phyloP scores from a whole-genome alignment of 2,113 vertebrate genomes.

The Corythaeola cristata region DNA sequence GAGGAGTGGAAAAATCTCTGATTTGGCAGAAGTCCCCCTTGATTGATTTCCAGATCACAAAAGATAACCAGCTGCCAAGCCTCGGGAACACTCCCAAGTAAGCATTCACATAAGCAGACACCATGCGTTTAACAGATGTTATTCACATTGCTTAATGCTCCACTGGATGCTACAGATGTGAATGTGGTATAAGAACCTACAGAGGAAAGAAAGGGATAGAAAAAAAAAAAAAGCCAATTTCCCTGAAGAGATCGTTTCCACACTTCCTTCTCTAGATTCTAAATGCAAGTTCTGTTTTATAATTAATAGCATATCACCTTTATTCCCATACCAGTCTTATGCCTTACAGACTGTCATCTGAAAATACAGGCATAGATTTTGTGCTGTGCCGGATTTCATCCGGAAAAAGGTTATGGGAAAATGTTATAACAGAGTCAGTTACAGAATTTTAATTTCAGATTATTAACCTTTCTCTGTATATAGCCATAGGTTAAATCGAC shows the following conservation, averaged over 20 bases:
- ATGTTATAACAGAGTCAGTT: not conserved
- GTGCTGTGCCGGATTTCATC: constrained; percentile 3
- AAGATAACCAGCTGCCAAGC: constrained; percentile 61
- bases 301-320: constrained; percentile 51
- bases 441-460: not conserved
- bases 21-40: constrained; percentile 37
- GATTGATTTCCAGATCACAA: constrained; percentile 62
- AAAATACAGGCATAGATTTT: not conserved
- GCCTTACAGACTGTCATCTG: constrained; percentile 22
- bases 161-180: constrained; percentile 36
- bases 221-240: constrained; percentile 26
- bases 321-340: constrained; percentile 27
- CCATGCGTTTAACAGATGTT: constrained; percentile 53
- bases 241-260: not conserved
- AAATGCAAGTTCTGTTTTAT: constrained; percentile 33
- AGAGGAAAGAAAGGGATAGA: not conserved
- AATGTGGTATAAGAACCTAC: not conserved
- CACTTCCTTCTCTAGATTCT: constrained; percentile 1
- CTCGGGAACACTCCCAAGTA: constrained; percentile 35
- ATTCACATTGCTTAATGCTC: constrained; percentile 55
- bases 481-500: not conserved
- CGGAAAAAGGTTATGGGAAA: not conserved
- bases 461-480: not conserved
- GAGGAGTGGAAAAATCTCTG: constrained; percentile 15
- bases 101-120: constrained; percentile 44